A percentile compares a stretch with the other conserved stretches of the same genome.
phyloP scores from a whole-genome alignment of 2,113 vertebrate species.

The Salvator merianae region DNA sequence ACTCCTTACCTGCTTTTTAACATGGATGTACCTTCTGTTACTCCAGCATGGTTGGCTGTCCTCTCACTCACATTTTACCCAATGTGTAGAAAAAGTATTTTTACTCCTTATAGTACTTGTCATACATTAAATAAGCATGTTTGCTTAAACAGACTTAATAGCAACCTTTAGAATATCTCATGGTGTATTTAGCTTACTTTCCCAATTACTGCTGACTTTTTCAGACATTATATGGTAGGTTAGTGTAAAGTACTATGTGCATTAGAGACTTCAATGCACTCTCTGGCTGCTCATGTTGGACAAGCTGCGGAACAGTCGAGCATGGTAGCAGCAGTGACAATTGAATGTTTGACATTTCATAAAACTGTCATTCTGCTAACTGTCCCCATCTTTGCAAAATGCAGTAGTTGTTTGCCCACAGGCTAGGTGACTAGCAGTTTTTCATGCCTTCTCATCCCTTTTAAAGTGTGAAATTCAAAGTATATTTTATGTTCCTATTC shows the following conservation, averaged over 20 bases:
- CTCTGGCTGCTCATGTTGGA: background rate
- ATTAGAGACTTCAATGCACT: background rate
- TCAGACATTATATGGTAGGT: background rate
- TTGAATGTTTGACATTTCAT: background rate
- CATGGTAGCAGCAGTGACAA: background rate
- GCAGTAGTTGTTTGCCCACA: background rate
- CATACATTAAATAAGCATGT: background rate
- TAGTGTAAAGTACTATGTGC: too few species aligned
- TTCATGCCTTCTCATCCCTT: conserved; percentile 4
- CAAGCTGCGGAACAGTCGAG: background rate
- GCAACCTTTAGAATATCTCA: background rate
- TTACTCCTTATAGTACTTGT: background rate
- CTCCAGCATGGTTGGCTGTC: too few species aligned
- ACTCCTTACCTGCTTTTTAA: too few species aligned
- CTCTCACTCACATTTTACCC: too few species aligned
- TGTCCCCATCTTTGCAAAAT: background rate
- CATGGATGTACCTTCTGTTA: too few species aligned
- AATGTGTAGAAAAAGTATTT: too few species aligned
- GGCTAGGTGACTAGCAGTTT: background rate
- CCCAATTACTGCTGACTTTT: background rate
- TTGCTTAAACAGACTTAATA: background rate
- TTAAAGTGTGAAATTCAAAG: conserved; percentile 18
- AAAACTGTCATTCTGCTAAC: background rate
- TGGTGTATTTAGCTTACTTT: background rate
- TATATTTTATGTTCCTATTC: conserved; percentile 4